Evolutionary conservation across 2,797 vertebrate species (phyloP).

Genomic region (Eulemur rubriventer): DNA sequence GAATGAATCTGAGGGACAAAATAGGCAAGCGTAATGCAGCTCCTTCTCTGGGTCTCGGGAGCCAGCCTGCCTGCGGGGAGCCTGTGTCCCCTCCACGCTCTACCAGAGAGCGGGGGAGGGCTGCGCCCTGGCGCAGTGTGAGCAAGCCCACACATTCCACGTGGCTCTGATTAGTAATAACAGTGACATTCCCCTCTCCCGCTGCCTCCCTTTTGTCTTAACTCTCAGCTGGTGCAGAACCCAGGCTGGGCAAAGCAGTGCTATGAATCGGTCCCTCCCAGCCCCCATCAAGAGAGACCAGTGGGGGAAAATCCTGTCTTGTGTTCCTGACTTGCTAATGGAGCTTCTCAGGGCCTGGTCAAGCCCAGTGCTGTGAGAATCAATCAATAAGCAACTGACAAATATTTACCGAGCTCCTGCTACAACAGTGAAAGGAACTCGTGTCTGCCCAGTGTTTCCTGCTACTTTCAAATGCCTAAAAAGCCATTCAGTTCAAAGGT

Average conservation of each 20-base stretch:
- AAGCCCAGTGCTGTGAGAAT: slow-evolving; percentile 3
- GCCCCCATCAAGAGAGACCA: background rate
- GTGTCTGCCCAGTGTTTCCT: background rate
- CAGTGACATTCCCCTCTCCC: background rate
- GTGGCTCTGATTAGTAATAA: background rate
- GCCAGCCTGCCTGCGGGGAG: background rate
- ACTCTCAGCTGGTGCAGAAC: background rate
- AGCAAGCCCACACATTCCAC: background rate
- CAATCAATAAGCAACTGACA: slow-evolving; percentile 26
- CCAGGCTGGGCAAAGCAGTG: background rate
- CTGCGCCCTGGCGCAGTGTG: background rate
- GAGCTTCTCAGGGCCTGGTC: background rate
- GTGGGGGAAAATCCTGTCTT: background rate
- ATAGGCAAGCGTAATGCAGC: background rate
- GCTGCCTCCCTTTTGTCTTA: slow-evolving; percentile 31
- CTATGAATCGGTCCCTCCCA: background rate
- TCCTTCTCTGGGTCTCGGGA: background rate
- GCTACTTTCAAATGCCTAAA: background rate
- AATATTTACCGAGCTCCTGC: slow-evolving; percentile 33
- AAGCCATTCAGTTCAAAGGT: background rate
- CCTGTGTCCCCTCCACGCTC: background rate
- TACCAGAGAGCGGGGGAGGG: background rate
- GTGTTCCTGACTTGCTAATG: slow-evolving; percentile 1
- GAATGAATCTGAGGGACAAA: background rate
- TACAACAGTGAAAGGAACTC: background rate